Conservation (phyloP, 1,140 invertebrate genomes). For the Ostrea denselamellosa region DNA sequence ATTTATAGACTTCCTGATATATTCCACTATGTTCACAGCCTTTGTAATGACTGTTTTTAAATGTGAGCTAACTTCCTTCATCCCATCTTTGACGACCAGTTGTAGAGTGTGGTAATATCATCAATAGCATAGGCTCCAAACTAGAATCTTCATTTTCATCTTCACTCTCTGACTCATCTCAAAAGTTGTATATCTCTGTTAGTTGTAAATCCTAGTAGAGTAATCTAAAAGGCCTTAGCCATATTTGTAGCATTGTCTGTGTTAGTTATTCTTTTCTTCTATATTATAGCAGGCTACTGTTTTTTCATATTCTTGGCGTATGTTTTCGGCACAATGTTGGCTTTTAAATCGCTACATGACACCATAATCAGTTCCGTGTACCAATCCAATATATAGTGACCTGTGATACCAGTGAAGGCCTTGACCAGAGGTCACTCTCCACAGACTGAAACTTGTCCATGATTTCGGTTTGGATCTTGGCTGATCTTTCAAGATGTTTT, state of each 20-base stretch:
- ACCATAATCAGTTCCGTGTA: constrained; percentile 44
- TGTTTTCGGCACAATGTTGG: constrained; percentile 42
- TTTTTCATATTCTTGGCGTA: constrained; percentile 52
- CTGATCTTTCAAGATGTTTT: constrained; percentile 43
- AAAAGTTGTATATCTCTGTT: background rate
- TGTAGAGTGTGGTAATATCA: constrained; percentile 11
- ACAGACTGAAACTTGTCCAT: constrained; percentile 41
- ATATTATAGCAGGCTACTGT: constrained; percentile 45
- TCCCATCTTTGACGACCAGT: constrained; percentile 25
- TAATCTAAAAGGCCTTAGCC: constrained; percentile 37
- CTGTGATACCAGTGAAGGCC: constrained; percentile 41
- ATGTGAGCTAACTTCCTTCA: constrained; percentile 41
- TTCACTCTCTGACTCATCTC: background rate
- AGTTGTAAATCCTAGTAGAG: constrained; percentile 32
- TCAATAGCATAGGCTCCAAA: background rate
- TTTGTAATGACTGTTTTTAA: constrained; percentile 45
- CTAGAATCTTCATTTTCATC: background rate
- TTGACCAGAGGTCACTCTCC: constrained; percentile 52
- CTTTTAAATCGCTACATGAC: constrained; percentile 42
- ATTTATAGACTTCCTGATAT: background rate
- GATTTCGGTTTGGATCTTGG: constrained; percentile 6
- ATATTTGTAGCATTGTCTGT: constrained; percentile 44
- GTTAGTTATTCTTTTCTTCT: constrained; percentile 19
- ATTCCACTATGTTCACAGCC: constrained; percentile 37
- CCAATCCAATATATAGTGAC: constrained; percentile 48